Percentiles rank a stretch among this genome's conserved stretches.
These are phyloP conservation scores for Entomyzon cyanotis DNA, from an alignment of 2,113 vertebrate species.

Conservation along the genomic window DNA sequence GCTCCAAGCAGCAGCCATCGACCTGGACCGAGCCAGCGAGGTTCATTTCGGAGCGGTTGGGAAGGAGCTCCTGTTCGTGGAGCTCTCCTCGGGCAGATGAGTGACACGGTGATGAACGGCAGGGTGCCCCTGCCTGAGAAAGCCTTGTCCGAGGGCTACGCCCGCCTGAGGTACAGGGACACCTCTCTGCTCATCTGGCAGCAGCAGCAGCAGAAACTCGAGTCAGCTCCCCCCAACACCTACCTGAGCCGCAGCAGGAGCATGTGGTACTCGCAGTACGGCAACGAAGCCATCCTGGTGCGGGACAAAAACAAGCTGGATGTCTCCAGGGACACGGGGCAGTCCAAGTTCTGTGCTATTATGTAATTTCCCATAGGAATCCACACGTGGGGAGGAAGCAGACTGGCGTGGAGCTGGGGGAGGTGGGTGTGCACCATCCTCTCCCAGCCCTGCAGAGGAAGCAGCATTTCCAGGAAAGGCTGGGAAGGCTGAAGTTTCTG, in stretches of 20 bases:
- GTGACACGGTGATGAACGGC: conserved; percentile 63
- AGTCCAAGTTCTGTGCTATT: conserved; percentile 84
- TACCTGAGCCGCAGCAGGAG: conserved; percentile 91
- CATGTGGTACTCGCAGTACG: conserved; percentile 89
- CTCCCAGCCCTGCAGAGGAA: rapidly evolving
- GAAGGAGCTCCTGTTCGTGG: not conserved
- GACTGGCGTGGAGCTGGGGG: not conserved
- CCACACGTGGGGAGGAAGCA: not conserved
- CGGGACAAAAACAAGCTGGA: conserved; percentile 78
- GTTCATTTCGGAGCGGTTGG: rapidly evolving
- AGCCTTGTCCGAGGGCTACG: conserved; percentile 83
- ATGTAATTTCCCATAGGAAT: conserved; percentile 73
- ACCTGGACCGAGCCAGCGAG: rapidly evolving
- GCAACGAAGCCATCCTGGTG: conserved; percentile 90
- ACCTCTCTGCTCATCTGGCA: conserved; percentile 92
- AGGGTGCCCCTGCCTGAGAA: conserved; percentile 82
- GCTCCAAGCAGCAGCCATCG: not conserved
- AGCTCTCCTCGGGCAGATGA: not conserved
- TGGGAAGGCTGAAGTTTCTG: not conserved
- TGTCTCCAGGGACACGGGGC: conserved; percentile 69
- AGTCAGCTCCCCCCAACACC: conserved; percentile 70
- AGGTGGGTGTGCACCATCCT: not conserved
- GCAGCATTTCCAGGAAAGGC: not conserved
- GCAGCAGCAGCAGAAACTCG: conserved; percentile 86
- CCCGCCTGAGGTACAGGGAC: conserved; percentile 84